Percentiles rank a stretch among this genome's conserved stretches.
Evolutionary conservation across 2,113 vertebrate species (phyloP).

Genomic region (Muntiacus reevesi): DNA sequence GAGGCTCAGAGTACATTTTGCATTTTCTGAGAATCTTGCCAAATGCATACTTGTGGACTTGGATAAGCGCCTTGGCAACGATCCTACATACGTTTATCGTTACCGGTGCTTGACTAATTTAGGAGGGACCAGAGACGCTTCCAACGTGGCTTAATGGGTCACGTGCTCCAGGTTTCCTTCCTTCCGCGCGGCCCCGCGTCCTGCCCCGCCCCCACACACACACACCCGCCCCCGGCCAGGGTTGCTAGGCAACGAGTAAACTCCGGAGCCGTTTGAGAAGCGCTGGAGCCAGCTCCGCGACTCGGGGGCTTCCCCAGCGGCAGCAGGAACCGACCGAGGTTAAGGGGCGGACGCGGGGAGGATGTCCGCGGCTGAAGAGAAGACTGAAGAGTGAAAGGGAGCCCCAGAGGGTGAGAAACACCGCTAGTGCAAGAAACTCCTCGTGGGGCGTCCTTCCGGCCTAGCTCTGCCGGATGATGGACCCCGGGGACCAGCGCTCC

Average conservation of each 20-base stretch:
- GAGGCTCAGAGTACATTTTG: background rate
- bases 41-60: background rate
- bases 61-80: background rate
- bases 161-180: background rate
- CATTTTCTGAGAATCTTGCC: background rate
- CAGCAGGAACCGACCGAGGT: background rate
- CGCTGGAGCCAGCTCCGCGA: accelerated
- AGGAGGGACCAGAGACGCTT: background rate
- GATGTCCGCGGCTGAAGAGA: background rate
- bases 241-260: slow-evolving; percentile 73
- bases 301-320: background rate
- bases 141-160: background rate
- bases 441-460: background rate
- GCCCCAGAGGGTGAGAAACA: background rate
- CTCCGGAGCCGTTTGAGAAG: slow-evolving; percentile 35
- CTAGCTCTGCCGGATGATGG: background rate
- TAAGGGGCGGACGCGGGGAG: background rate
- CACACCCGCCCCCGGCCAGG: background rate
- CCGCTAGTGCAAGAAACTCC: accelerated
- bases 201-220: accelerated
- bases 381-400: background rate
- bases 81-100: background rate
- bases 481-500: too few species aligned
- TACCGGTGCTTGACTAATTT: background rate
- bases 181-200: accelerated